A percentile compares a stretch with the other conserved stretches of the same genome.
Conservation (phyloP, 2,888 invertebrate genomes). For the Folsomia manolachei region DNA sequence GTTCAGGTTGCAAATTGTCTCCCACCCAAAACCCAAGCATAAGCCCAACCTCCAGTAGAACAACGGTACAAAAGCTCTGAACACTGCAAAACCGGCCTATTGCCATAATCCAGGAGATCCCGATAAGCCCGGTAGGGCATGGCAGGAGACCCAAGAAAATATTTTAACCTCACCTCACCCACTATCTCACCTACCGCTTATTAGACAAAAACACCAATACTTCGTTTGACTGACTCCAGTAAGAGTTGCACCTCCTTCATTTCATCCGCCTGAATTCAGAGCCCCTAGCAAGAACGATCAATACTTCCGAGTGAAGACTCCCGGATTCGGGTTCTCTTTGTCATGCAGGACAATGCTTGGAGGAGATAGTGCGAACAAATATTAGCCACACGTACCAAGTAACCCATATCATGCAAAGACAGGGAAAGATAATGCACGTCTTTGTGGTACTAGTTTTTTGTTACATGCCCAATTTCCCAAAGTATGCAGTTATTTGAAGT, state of each 20-base stretch:
- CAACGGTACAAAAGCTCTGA: slow-evolving; percentile 47
- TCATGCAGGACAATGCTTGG: not conserved
- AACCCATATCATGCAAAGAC: too few species aligned
- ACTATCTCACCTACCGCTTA: not conserved
- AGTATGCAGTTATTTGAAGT: too few species aligned
- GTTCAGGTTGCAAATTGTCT: slow-evolving; percentile 48
- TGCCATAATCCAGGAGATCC: slow-evolving; percentile 46
- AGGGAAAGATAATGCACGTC: too few species aligned
- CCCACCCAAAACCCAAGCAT: slow-evolving; percentile 50
- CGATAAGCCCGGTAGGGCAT: slow-evolving; percentile 7
- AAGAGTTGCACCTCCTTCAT: not conserved
- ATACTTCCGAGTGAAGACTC: not conserved
- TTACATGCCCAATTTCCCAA: too few species aligned
- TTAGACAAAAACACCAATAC: not conserved
- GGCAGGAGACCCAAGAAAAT: slow-evolving; percentile 1
- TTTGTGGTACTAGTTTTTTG: too few species aligned
- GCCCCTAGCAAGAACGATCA: too few species aligned
- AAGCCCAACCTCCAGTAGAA: slow-evolving; percentile 47
- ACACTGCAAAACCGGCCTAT: slow-evolving; percentile 49
- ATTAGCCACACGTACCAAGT: too few species aligned
- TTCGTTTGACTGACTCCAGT: not conserved
- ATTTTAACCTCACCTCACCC: not conserved
- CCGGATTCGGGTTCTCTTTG: not conserved
- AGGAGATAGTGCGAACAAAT: not conserved
- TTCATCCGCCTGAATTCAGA: not conserved